Evolutionary conservation across 2,113 vertebrate species (phyloP).

Genomic region (Myotis lucifugus): DNA sequence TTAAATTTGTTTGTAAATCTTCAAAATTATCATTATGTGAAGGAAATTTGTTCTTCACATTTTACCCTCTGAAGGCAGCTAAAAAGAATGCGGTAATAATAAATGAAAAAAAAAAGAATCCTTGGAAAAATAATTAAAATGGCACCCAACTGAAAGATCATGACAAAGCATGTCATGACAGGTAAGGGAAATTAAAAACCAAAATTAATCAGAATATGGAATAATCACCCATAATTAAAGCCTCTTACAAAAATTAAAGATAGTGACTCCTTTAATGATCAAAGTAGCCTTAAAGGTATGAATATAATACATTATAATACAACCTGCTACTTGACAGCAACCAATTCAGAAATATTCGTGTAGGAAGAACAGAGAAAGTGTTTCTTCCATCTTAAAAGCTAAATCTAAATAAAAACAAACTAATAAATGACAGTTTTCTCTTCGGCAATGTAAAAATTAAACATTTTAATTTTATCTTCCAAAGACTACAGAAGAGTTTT

Average conservation of each 20-base stretch:
- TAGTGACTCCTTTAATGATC: conserved; percentile 73
- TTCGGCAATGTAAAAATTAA: conserved; percentile 27
- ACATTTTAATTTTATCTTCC: neutral
- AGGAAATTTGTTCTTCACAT: conserved; percentile 65
- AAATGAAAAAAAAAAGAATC: conserved; percentile 67
- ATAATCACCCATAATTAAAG: conserved; percentile 79
- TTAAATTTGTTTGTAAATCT: conserved; percentile 67
- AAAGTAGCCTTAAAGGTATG: conserved; percentile 76
- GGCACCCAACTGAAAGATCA: conserved; percentile 73
- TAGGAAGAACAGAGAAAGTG: neutral
- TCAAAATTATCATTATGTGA: conserved; percentile 62
- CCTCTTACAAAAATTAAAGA: conserved; percentile 75
- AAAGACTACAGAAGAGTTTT: neutral
- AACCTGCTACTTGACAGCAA: neutral
- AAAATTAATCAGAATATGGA: conserved; percentile 81
- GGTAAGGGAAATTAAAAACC: conserved; percentile 75
- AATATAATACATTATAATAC: conserved; percentile 46
- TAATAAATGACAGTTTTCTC: conserved; percentile 33
- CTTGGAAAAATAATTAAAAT: conserved; percentile 73
- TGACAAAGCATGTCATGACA: conserved; percentile 75
- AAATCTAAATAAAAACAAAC: conserved; percentile 49
- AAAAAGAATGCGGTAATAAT: conserved; percentile 50
- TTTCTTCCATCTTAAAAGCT: neutral
- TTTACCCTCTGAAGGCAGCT: conserved; percentile 61
- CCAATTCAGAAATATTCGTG: conserved; percentile 22